phyloP scores from a whole-genome alignment of 1,140 invertebrate genomes.

The Rhynchophorus ferrugineus region DNA sequence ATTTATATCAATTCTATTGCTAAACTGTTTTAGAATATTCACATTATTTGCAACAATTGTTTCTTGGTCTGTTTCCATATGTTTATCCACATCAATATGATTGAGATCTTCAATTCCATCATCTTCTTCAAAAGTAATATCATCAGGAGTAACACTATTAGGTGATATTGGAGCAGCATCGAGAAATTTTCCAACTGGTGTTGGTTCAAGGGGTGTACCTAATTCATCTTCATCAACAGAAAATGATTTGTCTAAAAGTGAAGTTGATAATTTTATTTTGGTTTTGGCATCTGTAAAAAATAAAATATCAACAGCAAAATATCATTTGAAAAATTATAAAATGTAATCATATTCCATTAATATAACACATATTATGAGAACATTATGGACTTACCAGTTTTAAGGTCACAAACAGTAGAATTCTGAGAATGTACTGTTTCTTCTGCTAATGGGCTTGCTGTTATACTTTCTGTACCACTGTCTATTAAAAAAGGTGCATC shows the following conservation, averaged over 20 bases:
- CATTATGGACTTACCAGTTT: conserved; percentile 16
- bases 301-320: conserved; percentile 14
- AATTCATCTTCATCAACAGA: conserved; percentile 34
- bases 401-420: conserved; percentile 28
- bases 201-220: conserved; percentile 28
- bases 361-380: conserved; percentile 7
- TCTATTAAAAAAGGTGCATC: conserved; percentile 32
- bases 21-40: background rate
- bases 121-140: conserved; percentile 20
- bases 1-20: background rate
- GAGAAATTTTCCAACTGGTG: conserved; percentile 14
- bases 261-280: conserved; percentile 14
- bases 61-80: background rate
- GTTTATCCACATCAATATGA: conserved; percentile 17
- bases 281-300: conserved; percentile 10
- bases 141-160: conserved; percentile 11
- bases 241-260: conserved; percentile 32
- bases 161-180: conserved; percentile 4
- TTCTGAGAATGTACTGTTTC: conserved; percentile 28
- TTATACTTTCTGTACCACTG: conserved; percentile 32
- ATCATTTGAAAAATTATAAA: background rate
- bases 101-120: conserved; percentile 17
- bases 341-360: too few relatives aligned
- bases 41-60: background rate
- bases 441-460: conserved; percentile 31